Conservation (phyloP, 2,113 vertebrate genomes). For the Silurus glanis region DNA sequence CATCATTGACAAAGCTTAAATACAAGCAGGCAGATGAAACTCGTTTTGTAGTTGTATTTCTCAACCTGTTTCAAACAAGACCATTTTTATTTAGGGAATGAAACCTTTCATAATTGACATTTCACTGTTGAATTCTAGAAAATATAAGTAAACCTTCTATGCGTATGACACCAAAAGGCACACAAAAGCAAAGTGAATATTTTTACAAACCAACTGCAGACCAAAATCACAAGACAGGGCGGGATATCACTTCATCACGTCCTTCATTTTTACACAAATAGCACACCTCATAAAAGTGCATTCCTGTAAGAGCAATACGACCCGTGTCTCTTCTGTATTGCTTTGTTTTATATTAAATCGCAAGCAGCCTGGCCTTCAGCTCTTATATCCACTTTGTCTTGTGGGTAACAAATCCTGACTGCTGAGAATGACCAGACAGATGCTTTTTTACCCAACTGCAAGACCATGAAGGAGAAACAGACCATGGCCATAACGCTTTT, state of each 20-base stretch:
- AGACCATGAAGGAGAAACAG: slow-evolving; percentile 56
- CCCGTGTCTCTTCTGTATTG: slow-evolving; percentile 27
- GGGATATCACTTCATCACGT: not conserved
- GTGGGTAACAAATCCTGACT: slow-evolving; percentile 57
- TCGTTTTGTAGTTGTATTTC: not conserved
- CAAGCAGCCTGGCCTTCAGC: slow-evolving; percentile 48
- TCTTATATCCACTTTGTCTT: slow-evolving; percentile 54
- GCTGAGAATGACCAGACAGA: slow-evolving; percentile 58
- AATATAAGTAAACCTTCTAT: not conserved
- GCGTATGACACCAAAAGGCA: not conserved
- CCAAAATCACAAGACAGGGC: not conserved
- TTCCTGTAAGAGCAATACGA: slow-evolving; percentile 25
- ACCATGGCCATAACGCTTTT: slow-evolving; percentile 29
- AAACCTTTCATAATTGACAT: not conserved
- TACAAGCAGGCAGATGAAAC: not conserved
- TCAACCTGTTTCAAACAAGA: not conserved
- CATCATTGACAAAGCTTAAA: not conserved
- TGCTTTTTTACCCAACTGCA: slow-evolving; percentile 60
- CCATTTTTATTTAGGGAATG: slow-evolving; percentile 15
- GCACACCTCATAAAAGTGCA: slow-evolving; percentile 16
- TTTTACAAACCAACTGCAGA: not conserved
- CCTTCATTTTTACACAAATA: slow-evolving; percentile 33
- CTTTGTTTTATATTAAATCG: slow-evolving; percentile 45
- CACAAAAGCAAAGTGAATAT: not conserved
- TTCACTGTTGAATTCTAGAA: slow-evolving; percentile 14